Base-by-base conservation (phyloP, 92 coral and sea anemone genomes). In the Phenganax stokvisi region DNA sequence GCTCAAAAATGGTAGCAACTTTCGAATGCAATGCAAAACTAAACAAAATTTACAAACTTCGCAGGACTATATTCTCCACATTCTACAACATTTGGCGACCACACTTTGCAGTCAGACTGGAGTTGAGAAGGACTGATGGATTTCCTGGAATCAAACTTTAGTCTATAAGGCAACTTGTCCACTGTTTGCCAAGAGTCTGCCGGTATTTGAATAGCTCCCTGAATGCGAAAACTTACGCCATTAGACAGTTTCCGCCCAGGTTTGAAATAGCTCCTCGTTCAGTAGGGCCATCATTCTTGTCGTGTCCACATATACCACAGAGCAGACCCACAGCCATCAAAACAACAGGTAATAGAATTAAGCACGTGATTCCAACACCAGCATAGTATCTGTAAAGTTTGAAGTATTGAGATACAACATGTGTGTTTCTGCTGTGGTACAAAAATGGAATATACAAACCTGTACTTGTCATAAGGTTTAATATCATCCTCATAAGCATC, bases 301-400 rank as follows among this genome's bases (percentile, higher is more conserved):
- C 91, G 56, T 92, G 83, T 12, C 99, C 99, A 77, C 92, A 96
- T 30, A 92, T 84, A 51, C 99, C 99, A 56, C 99, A 96, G 96
- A 96, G 87, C 51, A 96, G 89, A 1, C 99, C 99, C 62, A 96
- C 83, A 9, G 90, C 91, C 90, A 96, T 85, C 10, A 96, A 69
- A 15, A 96, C 92, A 69, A 92, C 97, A 81, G 91, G 91, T 1
- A 94, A 84, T 57, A 94, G 85, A 17, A 94, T 72, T 56, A 94
- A 77, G 51, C 98, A 94, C 0, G 98, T 89, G 9, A 92, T 75
- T 10, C 92, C 98, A 20, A 96, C 91, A 67, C 97, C 97, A 84
- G 91, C 96, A 61, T 85, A 87, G 92, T 92, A 96, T 77, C 97
- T 93, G 67, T 56, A 74, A 55, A 7, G 28, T 12, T 54, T 56